Base-by-base conservation (phyloP, 2,797 vertebrate genomes). In the Aeoliscus strigatus region DNA sequence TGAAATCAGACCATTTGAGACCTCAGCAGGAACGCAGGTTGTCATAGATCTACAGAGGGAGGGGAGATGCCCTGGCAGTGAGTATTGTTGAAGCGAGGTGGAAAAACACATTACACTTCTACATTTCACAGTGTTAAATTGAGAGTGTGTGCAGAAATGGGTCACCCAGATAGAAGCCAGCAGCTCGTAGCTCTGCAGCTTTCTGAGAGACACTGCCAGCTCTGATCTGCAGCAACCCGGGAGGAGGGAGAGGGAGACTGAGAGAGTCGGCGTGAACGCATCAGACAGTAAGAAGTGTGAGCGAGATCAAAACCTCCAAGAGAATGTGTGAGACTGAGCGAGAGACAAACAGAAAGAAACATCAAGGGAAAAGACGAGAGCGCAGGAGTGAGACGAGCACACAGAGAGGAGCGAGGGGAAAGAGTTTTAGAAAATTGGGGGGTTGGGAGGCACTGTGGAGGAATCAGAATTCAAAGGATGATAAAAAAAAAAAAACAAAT, bases 151-250 rank as follows among this genome's bases (percentile, higher is more conserved):
- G 58, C 66, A 75, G 64, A 87, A 87, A 72, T 83, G 69, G 81
- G 83, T 88, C 81, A 85, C 75, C 73, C 70, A 82, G 53, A 79
- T 77, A 63, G 77, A 77, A 72, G 63, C 65, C 61, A 69, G 65
- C 43, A 61, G 68, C 51, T 69, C 13, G 3, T 47, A 68, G 52
- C 66, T 60, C 58, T 67, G 61, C 71, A 48, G 52, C 63, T 75
- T 54, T 60, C 46, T 56, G 57, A 58, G 47, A 78, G 49, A 71
- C 60, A 61, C 33, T n/a, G 55, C 49, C 45, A 59, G 33, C 58
- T 56, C 33, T 60, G 67, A 77, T 76, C 50, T 69, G 31, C 33
- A 67, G 68, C 50, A 59, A 37, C 45, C 26, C 49, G 16, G 27
- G 58, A 58, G 43, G 45, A 62, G 4, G 24, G 32, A n/a, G n/a